phyloP scores from a whole-genome alignment of 2,797 vertebrate genomes.

The Otolemur crassicaudatus region DNA sequence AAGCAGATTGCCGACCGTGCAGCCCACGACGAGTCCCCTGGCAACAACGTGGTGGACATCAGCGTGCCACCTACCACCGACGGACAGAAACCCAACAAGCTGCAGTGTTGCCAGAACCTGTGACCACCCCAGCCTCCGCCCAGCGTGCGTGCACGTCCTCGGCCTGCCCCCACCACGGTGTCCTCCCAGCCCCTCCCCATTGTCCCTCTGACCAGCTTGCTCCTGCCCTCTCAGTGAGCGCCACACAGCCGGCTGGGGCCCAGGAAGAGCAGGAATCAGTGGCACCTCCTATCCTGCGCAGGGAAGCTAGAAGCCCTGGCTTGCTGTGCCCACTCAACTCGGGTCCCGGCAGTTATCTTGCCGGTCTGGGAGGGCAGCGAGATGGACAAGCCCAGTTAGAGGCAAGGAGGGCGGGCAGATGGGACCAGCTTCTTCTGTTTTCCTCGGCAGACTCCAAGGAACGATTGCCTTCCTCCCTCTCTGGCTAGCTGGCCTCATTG shows the following conservation, averaged over 20 bases:
- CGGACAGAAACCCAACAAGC: constrained; percentile 95
- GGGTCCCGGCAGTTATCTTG: not conserved
- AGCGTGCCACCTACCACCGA: constrained; percentile 97
- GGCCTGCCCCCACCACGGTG: constrained; percentile 77
- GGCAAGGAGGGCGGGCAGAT: not conserved
- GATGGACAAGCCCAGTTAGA: constrained; percentile 2
- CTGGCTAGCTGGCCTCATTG: not conserved
- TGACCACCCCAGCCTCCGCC: constrained; percentile 88
- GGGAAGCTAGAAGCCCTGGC: constrained; percentile 18
- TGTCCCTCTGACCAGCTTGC: constrained; percentile 64
- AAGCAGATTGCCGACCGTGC: constrained; percentile 98
- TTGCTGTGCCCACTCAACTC: not conserved
- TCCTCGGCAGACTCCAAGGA: constrained; percentile 55
- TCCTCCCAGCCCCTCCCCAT: not conserved
- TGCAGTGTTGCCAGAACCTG: constrained; percentile 99
- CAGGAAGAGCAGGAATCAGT: constrained; percentile 11
- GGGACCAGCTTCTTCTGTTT: constrained; percentile 30
- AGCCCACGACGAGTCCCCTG: constrained; percentile 96
- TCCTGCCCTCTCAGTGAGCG: constrained; percentile 39
- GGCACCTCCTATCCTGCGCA: not conserved
- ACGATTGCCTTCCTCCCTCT: not conserved
- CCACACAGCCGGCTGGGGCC: not conserved
- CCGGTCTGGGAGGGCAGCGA: not conserved
- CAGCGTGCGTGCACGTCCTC: constrained; percentile 82
- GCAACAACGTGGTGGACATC: constrained; percentile 99